Evolutionary conservation across 37 sponge, comb jelly and placozoan genomes (phyloP), one percentile per base, ranked within the genome.

Genomic region (Aphrocallistes beatrix): DNA sequence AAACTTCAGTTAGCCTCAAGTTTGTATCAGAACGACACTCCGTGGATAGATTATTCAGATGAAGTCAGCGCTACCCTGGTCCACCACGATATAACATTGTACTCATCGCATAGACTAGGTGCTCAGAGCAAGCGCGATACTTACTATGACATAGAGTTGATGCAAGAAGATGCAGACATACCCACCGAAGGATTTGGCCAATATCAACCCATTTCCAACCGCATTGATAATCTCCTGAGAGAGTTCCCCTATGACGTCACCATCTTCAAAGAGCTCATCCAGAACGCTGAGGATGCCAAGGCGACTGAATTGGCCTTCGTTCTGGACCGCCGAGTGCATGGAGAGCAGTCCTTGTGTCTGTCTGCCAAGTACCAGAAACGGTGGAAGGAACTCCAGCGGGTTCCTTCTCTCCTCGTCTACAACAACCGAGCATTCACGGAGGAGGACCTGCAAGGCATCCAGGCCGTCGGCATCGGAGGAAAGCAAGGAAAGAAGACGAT

Each of bases 251-350:
- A 84, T 23, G 90, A 93, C 39, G 45, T 60, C 19, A 83, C 89
- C 38, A 90, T 93, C 1, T 93, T 93, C 40, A 83, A 84, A 38
- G 93, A 93, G 75, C 89, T 90, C 48, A 87, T 93, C 39, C 93
- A 93, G 38, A 90, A 93, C 85, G 93, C 93, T 39, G 93, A 93
- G 48, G 93, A 93, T 89, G 90, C 93, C 6, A 39, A 85, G 28
- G 93, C 93, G 23, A 85, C 88, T 37, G 91, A 90, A 37, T 85
- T 93, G 17, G 88, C 82, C 0, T 93, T 93, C 51, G 51, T 93
- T 36, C 85, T 93, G 10, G 93, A 93, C 39, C 69, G 90, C 17
- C 83, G 0, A 0, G 1, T 51, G 10, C 75, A 40, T 84, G 83
- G 82, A 38, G 85, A 86, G 36, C 17, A 51, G 28, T 37, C 6